Percentiles rank a stretch among this genome's conserved stretches.
These are phyloP conservation scores for Sylvietta virens DNA, from an alignment of 2,113 vertebrate genomes.

Conservation along the genomic window DNA sequence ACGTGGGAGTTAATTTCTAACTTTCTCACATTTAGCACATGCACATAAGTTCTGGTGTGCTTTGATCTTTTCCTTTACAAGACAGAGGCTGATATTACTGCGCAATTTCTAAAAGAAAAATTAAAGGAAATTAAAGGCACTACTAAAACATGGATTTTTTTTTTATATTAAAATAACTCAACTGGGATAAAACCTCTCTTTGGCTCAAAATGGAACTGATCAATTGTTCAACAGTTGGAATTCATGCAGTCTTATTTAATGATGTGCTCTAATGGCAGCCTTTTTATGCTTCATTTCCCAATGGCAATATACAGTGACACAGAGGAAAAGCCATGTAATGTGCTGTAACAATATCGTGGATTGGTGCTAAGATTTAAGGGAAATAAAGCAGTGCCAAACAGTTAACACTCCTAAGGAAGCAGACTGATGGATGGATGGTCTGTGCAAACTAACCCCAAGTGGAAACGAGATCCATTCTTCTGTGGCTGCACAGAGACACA, in stretches of 20 bases:
- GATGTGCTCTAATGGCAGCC: constrained; percentile 6
- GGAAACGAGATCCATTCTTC: neutral
- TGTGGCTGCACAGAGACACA: neutral
- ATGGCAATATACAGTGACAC: neutral
- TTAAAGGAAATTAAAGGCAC: constrained; percentile 12
- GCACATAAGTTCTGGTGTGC: neutral
- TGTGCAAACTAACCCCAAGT: neutral
- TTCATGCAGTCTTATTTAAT: constrained; percentile 25
- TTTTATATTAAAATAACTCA: neutral
- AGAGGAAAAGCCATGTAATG: constrained; percentile 17
- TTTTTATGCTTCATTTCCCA: constrained; percentile 41
- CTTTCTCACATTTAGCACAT: neutral
- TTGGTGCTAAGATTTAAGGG: neutral
- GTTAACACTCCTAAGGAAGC: neutral
- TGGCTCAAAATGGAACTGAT: constrained; percentile 18
- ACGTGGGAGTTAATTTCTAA: neutral
- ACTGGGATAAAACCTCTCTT: neutral
- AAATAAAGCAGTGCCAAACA: neutral
- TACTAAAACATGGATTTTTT: neutral
- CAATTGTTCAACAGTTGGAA: constrained; percentile 15
- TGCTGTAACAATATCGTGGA: neutral
- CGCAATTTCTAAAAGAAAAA: neutral
- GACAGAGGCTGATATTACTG: neutral
- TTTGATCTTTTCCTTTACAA: constrained; percentile 25
- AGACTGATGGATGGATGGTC: neutral